A percentile compares a stretch with the other conserved stretches of the same genome.
These are phyloP conservation scores for Euwallacea fornicatus DNA, from an alignment of 1,140 invertebrate genomes.

Conservation along the genomic window DNA sequence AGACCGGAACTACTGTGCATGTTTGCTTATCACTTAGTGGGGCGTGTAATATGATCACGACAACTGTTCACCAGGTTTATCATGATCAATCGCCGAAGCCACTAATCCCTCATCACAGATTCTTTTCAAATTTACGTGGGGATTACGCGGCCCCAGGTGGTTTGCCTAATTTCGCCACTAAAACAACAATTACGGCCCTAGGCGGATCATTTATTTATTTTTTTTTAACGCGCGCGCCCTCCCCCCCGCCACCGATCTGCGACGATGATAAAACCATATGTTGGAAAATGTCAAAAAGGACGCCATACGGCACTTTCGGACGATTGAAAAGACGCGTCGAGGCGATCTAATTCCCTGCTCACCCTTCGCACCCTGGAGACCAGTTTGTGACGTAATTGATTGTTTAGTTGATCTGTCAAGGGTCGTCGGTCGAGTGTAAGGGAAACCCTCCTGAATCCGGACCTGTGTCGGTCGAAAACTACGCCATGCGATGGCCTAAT, in stretches of 20 bases:
- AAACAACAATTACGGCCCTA: background rate
- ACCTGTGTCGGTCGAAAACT: conserved; percentile 3
- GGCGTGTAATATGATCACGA: conserved; percentile 45
- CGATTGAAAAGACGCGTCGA: conserved; percentile 34
- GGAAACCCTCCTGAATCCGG: conserved; percentile 1
- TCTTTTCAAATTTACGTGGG: background rate
- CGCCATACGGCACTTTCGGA: conserved; percentile 35
- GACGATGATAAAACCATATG: conserved; percentile 33
- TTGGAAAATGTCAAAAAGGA: conserved; percentile 29
- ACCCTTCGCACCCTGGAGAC: conserved; percentile 24
- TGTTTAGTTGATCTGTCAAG: conserved; percentile 36
- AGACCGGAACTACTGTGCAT: conserved; percentile 42
- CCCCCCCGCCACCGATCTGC: conserved; percentile 7
- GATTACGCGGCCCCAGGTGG: background rate
- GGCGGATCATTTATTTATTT: background rate
- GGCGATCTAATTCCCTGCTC: conserved; percentile 31
- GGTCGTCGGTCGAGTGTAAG: conserved; percentile 1
- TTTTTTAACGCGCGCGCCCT: background rate
- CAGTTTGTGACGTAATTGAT: conserved; percentile 38
- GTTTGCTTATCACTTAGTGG: conserved; percentile 47
- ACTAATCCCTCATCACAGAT: background rate
- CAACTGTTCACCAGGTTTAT: conserved; percentile 41
- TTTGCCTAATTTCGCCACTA: background rate
- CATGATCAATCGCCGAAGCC: conserved; percentile 6
- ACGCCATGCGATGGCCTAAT: conserved; percentile 43